These are phyloP conservation scores for Imbricaverruca yamaguchii DNA, from an alignment of 2,888 invertebrate species.

Conservation along the genomic window DNA sequence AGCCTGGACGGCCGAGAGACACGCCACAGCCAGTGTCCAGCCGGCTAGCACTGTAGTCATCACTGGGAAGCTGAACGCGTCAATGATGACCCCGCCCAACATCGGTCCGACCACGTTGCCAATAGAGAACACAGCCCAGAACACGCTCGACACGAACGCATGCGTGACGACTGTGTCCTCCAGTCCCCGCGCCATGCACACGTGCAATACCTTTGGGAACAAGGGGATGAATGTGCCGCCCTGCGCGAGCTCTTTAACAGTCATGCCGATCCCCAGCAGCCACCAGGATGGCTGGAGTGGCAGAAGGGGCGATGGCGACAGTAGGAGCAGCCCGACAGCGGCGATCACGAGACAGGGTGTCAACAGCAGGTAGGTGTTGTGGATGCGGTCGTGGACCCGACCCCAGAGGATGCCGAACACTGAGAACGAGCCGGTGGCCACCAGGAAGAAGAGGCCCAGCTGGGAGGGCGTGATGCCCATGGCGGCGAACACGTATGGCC, in stretches of 20 bases:
- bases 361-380: slow-evolving; percentile 68
- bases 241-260: not conserved
- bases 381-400: slow-evolving; percentile 53
- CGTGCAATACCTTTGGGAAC: not conserved
- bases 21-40: not conserved
- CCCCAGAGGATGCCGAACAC: slow-evolving; percentile 6
- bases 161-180: not conserved
- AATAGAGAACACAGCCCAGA: not conserved
- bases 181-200: not conserved
- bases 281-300: slow-evolving; percentile 28
- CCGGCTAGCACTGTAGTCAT: not conserved
- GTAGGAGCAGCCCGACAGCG: slow-evolving; percentile 53
- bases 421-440: slow-evolving; percentile 5
- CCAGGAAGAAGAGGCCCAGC: slow-evolving; percentile 7
- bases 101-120: slow-evolving; percentile 14
- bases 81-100: not conserved
- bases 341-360: slow-evolving; percentile 57
- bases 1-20: not conserved
- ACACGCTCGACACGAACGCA: slow-evolving; percentile 12
- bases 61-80: not conserved
- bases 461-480: not conserved
- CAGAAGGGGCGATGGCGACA: slow-evolving; percentile 58
- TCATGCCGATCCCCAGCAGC: slow-evolving; percentile 10
- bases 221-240: not conserved
- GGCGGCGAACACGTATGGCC: not conserved